Conservation (phyloP, 1,140 invertebrate genomes). For the Lasioglossum albipes region DNA sequence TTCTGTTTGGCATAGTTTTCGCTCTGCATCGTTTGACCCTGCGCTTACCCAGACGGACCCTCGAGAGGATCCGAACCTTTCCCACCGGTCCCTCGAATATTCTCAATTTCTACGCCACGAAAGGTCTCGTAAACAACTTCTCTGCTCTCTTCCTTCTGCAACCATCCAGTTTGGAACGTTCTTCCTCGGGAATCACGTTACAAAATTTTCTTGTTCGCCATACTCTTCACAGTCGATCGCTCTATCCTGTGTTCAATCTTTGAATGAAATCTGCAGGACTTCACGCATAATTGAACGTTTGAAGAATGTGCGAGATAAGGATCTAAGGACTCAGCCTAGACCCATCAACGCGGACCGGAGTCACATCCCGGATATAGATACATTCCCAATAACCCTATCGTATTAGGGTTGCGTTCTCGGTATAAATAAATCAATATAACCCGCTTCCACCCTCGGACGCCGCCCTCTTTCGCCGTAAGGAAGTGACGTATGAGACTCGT, state of each 20-base stretch:
- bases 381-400: slow-evolving; percentile 76
- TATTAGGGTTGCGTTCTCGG: slow-evolving; percentile 59
- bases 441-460: slow-evolving; percentile 60
- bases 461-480: slow-evolving; percentile 63
- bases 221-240: too few relatives aligned
- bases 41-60: too few relatives aligned
- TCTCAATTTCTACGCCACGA: slow-evolving; percentile 17
- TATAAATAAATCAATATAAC: slow-evolving; percentile 80
- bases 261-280: too few relatives aligned
- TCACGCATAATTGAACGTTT: background rate
- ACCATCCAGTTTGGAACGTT: slow-evolving; percentile 11
- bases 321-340: background rate
- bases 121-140: too few relatives aligned
- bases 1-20: too few relatives aligned
- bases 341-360: background rate
- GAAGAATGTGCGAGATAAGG: background rate
- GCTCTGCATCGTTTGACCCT: too few relatives aligned
- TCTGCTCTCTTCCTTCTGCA: background rate
- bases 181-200: too few relatives aligned
- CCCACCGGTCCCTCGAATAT: background rate
- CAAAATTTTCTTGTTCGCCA: too few relatives aligned
- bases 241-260: slow-evolving; percentile 6
- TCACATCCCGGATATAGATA: slow-evolving; percentile 57
- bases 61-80: too few relatives aligned
- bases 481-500: slow-evolving; percentile 76